Percentiles rank a stretch among this genome's conserved stretches.
Evolutionary conservation across 2,888 invertebrate species (phyloP).

Genomic region (Diploptera punctata): DNA sequence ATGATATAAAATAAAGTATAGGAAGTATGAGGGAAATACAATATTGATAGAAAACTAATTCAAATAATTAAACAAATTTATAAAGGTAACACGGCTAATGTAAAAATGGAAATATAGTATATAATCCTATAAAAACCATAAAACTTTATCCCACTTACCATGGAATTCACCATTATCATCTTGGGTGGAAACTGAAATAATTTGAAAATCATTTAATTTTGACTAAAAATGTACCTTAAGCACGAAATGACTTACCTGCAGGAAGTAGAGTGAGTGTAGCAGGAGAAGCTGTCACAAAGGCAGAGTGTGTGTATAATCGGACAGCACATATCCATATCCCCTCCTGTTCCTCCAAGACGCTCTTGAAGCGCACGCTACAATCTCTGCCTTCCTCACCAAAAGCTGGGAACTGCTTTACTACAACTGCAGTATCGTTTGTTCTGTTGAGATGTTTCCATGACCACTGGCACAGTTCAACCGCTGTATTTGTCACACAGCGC

Average conservation of each 20-base stretch:
- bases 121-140: no score
- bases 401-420: constrained; percentile 52
- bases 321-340: constrained; percentile 56
- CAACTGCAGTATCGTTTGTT: constrained; percentile 45
- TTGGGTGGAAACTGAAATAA: no score
- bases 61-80: no score
- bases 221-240: no score
- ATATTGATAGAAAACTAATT: no score
- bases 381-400: constrained; percentile 53
- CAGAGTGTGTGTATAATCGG: constrained; percentile 50
- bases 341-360: constrained; percentile 53
- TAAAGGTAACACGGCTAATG: no score
- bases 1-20: no score
- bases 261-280: constrained; percentile 53
- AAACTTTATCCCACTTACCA: no score
- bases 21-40: no score
- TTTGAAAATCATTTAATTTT: no score
- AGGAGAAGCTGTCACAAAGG: constrained; percentile 51
- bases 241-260: constrained; percentile 48
- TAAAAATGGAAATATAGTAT: no score
- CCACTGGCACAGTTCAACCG: constrained; percentile 54
- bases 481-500: constrained; percentile 53
- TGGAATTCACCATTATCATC: no score
- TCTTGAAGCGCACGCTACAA: constrained; percentile 54
- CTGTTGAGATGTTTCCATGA: constrained; percentile 49